Conservation (phyloP, 1,140 invertebrate genomes). For the Ceratosolen fusciceps region DNA sequence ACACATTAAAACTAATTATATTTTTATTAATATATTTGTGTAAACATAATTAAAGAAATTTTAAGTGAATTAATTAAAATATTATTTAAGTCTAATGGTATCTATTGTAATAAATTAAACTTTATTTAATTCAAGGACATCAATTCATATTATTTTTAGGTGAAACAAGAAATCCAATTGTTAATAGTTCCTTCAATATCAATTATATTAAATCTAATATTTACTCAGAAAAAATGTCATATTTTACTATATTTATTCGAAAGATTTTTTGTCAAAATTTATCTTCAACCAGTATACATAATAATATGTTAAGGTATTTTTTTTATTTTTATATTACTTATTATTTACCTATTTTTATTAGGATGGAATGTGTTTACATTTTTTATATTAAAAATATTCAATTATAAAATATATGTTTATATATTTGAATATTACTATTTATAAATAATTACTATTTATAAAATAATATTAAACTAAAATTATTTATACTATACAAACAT, state of each 20-base stretch:
- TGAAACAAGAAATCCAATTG: not conserved
- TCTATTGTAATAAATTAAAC: not conserved
- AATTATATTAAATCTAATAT: not conserved
- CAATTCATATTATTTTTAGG: constrained; percentile 30
- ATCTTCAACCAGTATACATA: not conserved
- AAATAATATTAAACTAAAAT: not conserved
- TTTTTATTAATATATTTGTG: too few species aligned
- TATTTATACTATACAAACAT: not conserved
- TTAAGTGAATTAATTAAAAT: not conserved
- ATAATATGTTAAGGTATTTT: constrained; percentile 26
- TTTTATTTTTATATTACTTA: too few species aligned
- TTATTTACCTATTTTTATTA: too few species aligned
- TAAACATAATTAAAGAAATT: not conserved
- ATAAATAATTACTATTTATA: too few species aligned
- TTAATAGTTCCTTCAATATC: not conserved
- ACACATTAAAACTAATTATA: not conserved
- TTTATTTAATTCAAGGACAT: too few species aligned
- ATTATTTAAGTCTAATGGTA: not conserved
- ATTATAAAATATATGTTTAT: not conserved
- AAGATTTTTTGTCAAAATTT: not conserved
- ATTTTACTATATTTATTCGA: constrained; percentile 3
- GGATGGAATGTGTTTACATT: too few species aligned
- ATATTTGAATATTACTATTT: not conserved
- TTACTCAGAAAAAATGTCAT: not conserved
- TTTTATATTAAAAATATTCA: too few species aligned